These are phyloP conservation scores for Poicephalus gulielmi DNA, from an alignment of 2,113 vertebrate species.

Conservation along the genomic window DNA sequence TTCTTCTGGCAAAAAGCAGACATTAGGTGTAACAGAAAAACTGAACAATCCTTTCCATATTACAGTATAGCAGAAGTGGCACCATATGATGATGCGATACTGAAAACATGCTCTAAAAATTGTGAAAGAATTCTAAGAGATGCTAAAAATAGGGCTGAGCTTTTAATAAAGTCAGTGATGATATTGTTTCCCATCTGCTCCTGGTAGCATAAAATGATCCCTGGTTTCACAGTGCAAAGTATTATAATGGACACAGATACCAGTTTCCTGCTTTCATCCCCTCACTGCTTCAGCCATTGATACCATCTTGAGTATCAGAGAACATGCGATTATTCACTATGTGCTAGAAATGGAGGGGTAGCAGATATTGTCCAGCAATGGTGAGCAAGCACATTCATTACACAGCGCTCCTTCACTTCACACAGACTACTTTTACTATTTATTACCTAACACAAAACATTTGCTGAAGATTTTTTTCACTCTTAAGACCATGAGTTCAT, in stretches of 20 bases:
- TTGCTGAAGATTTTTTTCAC: not conserved
- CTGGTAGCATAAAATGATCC: not conserved
- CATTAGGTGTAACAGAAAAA: not conserved
- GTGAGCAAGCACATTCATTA: not conserved
- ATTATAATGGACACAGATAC: not conserved
- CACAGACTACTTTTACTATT: not conserved
- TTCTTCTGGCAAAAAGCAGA: not conserved
- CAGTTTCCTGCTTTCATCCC: not conserved
- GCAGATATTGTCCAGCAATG: fast-evolving
- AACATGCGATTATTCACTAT: not conserved
- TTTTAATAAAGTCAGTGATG: slow-evolving; percentile 17
- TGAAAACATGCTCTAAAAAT: slow-evolving; percentile 34
- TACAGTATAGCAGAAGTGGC: not conserved
- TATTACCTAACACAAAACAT: not conserved
- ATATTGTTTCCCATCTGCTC: slow-evolving; percentile 36
- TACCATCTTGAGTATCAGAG: not conserved
- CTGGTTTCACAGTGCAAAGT: not conserved
- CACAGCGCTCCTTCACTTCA: not conserved
- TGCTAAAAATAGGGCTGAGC: slow-evolving; percentile 11
- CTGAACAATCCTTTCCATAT: not conserved
- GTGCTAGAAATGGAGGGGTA: not conserved
- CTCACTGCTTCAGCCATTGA: not conserved
- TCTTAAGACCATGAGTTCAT: not conserved
- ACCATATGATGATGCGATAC: not conserved
- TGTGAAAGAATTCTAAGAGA: not conserved